Evolutionary conservation across 2,888 invertebrate genomes (phyloP).

Genomic region (Cephus runcator): DNA sequence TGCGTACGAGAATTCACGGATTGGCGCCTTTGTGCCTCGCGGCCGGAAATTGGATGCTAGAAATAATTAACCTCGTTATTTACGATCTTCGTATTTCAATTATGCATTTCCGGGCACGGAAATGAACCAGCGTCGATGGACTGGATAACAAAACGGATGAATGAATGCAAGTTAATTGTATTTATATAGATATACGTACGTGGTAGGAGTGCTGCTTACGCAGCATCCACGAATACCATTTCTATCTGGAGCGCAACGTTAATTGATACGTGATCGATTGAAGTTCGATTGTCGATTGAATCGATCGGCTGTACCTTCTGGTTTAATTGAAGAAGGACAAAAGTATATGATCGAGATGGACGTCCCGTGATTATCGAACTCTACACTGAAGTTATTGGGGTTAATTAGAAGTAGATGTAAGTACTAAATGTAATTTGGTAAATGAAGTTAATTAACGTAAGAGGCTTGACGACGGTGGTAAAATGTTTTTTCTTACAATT

Average conservation of each 20-base stretch:
- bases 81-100: conserved; percentile 56
- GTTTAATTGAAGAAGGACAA: neutral
- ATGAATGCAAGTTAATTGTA: neutral
- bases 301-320: neutral
- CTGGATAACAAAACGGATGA: neutral
- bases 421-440: neutral
- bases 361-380: neutral
- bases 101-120: conserved; percentile 54
- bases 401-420: neutral
- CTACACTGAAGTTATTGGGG: neutral
- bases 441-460: neutral
- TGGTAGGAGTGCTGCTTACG: neutral
- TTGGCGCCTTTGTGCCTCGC: conserved; percentile 33
- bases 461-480: neutral
- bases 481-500: neutral
- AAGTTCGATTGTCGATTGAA: neutral
- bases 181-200: too few species aligned
- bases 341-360: neutral
- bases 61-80: conserved; percentile 57
- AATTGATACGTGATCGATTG: neutral
- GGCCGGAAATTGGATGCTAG: conserved; percentile 57
- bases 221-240: neutral
- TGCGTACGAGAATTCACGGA: neutral
- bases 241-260: neutral
- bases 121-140: conserved; percentile 37